Conservation (phyloP, 2,888 invertebrate species). For the Archips crataeganus region DNA sequence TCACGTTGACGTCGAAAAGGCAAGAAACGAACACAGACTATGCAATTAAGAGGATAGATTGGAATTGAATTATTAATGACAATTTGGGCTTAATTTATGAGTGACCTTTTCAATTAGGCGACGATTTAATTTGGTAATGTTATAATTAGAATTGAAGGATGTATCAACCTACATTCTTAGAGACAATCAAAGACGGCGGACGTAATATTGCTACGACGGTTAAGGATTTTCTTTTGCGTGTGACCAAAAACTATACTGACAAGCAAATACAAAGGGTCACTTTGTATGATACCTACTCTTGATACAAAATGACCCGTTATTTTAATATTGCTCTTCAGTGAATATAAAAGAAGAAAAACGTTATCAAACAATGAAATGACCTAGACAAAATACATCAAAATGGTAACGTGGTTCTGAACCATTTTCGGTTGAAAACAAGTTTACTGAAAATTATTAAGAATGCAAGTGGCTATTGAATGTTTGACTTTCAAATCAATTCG, state of each 20-base stretch:
- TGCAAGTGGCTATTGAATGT: not conserved
- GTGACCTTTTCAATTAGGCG: no score
- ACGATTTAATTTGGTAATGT: no score
- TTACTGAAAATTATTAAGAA: not conserved
- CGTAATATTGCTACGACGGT: slow-evolving; percentile 20
- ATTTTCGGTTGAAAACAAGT: slow-evolving; percentile 19
- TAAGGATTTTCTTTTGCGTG: slow-evolving; percentile 19
- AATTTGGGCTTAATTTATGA: no score
- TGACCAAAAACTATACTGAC: slow-evolving; percentile 8
- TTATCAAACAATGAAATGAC: slow-evolving; percentile 2
- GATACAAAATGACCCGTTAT: no score
- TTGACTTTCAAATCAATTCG: slow-evolving; percentile 7
- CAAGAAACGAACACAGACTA: not conserved
- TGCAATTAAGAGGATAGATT: not conserved
- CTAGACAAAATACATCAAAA: not conserved
- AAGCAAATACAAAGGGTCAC: no score
- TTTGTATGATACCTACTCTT: no score
- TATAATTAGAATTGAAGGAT: not conserved
- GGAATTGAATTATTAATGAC: not conserved
- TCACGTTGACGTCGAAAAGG: not conserved
- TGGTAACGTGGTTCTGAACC: slow-evolving; percentile 5
- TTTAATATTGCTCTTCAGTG: no score
- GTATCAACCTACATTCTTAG: not conserved
- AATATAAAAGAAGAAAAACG: not conserved
- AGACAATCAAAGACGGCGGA: not conserved